Evolutionary conservation across 2,113 vertebrate species (phyloP).

Genomic region (Barnardius zonarius): DNA sequence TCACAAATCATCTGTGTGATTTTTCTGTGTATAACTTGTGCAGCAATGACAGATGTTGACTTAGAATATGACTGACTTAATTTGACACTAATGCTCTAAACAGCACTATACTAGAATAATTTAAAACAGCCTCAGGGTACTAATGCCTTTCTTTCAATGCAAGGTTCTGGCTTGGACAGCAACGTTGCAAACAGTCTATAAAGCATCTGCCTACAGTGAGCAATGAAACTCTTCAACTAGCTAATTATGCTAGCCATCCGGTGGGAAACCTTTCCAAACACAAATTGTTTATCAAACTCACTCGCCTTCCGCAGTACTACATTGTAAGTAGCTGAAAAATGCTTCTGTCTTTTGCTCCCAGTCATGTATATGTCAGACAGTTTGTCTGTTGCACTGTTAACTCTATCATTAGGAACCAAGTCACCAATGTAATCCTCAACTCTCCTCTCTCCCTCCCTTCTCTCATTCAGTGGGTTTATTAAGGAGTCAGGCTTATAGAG

Average conservation of each 20-base stretch:
- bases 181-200: conserved; percentile 96
- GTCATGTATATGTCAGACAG: background rate
- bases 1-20: background rate
- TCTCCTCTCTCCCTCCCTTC: background rate
- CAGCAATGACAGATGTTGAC: background rate
- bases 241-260: conserved; percentile 89
- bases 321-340: conserved; percentile 83
- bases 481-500: background rate
- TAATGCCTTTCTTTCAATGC: conserved; percentile 63
- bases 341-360: background rate
- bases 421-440: background rate
- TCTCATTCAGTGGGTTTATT: background rate
- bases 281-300: conserved; percentile 94
- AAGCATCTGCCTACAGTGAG: conserved; percentile 96
- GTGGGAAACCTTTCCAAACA: conserved; percentile 91
- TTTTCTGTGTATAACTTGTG: background rate
- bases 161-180: conserved; percentile 99
- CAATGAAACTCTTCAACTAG: conserved; percentile 88
- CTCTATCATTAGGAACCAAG: background rate
- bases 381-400: background rate
- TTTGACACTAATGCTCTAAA: background rate
- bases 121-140: background rate
- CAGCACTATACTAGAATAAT: background rate
- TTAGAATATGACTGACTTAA: background rate
- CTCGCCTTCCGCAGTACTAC: conserved; percentile 95